These are phyloP conservation scores for Plumapathes pennacea DNA, from an alignment of 92 coral and sea anemone genomes.

Conservation along the genomic window DNA sequence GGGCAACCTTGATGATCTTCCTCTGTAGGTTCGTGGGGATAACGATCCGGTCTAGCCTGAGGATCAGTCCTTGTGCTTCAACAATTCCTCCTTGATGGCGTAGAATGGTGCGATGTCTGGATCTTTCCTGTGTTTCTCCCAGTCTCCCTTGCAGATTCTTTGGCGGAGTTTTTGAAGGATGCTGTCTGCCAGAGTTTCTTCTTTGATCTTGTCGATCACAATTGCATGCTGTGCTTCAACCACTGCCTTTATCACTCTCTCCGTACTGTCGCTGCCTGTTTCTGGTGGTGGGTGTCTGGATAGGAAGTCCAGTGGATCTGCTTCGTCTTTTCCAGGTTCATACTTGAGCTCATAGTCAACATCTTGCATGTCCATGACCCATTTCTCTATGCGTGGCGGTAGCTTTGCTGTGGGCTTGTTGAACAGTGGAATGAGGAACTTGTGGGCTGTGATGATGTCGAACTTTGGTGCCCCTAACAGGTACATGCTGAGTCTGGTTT, in stretches of 20 bases:
- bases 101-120: conserved; percentile 2
- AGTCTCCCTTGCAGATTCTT: conserved; percentile 5
- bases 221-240: conserved; percentile 26
- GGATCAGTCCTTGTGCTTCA: too few relatives aligned
- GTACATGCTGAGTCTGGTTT: conserved; percentile 34
- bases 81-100: too few relatives aligned
- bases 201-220: conserved; percentile 35
- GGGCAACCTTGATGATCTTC: conserved; percentile 28
- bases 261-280: conserved; percentile 35
- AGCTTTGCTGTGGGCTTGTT: conserved; percentile 15
- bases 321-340: conserved; percentile 50
- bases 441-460: conserved; percentile 42
- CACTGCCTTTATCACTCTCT: conserved; percentile 2
- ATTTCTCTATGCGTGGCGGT: conserved; percentile 12
- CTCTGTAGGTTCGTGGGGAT: conserved; percentile 5
- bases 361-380: conserved; percentile 65
- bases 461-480: conserved; percentile 56
- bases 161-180: conserved; percentile 21
- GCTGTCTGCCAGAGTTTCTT: conserved; percentile 23
- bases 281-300: conserved; percentile 42
- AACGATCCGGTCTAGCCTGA: too few relatives aligned
- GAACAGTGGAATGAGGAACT: conserved; percentile 27
- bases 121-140: conserved; percentile 24
- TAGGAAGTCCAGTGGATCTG: conserved; percentile 33
- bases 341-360: conserved; percentile 49